Percentiles rank a stretch among this genome's conserved stretches.
phyloP scores from a whole-genome alignment of 2,113 vertebrate species.

The Nesoenas mayeri region DNA sequence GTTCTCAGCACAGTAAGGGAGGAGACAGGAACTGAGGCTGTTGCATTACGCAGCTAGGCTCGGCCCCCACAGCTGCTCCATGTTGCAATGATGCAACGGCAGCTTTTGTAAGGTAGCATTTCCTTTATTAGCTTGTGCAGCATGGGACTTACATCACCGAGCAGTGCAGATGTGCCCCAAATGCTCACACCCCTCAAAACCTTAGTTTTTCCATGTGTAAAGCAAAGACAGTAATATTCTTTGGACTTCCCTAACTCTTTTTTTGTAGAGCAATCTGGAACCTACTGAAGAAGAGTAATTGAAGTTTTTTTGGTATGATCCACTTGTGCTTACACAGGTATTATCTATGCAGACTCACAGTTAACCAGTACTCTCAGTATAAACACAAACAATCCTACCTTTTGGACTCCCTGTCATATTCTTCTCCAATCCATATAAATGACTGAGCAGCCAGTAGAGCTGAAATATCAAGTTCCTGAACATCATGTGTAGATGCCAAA shows the following conservation, averaged over 20 bases:
- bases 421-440: constrained; percentile 97
- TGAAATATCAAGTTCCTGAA: constrained; percentile 96
- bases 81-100: neutral
- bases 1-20: neutral
- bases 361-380: neutral
- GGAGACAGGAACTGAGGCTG: neutral
- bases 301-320: neutral
- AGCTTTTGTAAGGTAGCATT: neutral
- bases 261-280: neutral
- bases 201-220: neutral
- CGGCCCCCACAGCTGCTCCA: too few species aligned
- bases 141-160: neutral
- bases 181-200: neutral
- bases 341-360: neutral
- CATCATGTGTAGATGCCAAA: constrained; percentile 96
- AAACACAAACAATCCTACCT: constrained; percentile 76
- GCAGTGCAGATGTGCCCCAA: neutral
- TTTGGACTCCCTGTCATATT: constrained; percentile 95
- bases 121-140: neutral
- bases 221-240: neutral
- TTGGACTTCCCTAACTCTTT: neutral
- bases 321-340: neutral
- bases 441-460: constrained; percentile 90
- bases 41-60: neutral
- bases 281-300: neutral